Evolutionary conservation across 2,113 vertebrate genomes (phyloP), one percentile per base, ranked within the genome.

Genomic region (Paralichthys olivaceus): DNA sequence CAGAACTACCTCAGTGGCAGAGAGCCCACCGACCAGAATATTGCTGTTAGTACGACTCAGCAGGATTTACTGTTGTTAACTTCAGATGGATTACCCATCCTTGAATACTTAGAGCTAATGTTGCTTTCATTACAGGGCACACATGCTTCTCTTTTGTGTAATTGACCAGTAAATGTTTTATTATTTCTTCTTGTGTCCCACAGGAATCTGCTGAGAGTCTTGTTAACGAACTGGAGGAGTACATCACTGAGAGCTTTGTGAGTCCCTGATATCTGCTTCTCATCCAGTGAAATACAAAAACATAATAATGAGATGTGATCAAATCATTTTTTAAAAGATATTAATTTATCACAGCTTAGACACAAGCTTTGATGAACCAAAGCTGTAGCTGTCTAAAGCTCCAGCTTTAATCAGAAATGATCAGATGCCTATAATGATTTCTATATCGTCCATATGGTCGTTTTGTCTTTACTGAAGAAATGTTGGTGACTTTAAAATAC

Each of bases 201-300:
- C 83, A 96, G 95, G 83, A 86, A 66, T 94, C 96, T 7, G 94
- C 96, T 26, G 94, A 96, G 25, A 92, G 90, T 1, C 87, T 97
- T 1, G 95, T 96, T 51, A 94, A 93, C 0, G 96, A 95, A 51
- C 90, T 97, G 14, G 95, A 96, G 89, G 96, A 96, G 17, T 96
- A 96, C 22, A 96, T 97, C 67, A 92, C 93, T 0, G 96, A 97
- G 84, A 97, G 96, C 87, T 97, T 97, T 78, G 96, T 97, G 88
- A 96, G 96, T 95, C 37, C 29, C 40, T 20, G 0, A 65, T 20
- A 23, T 66, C 2, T n/a, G 29, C 5, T 49, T 11, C 13, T 26
- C 1, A 2, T 37, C 20, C 25, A 47, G 4, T 20, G 28, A 26
- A 25, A 29, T 28, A 40, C 43, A 45, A 45, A 17, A n/a, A n/a